phyloP scores from a whole-genome alignment of 2,797 vertebrate species.

The Sorex maritimensis region DNA sequence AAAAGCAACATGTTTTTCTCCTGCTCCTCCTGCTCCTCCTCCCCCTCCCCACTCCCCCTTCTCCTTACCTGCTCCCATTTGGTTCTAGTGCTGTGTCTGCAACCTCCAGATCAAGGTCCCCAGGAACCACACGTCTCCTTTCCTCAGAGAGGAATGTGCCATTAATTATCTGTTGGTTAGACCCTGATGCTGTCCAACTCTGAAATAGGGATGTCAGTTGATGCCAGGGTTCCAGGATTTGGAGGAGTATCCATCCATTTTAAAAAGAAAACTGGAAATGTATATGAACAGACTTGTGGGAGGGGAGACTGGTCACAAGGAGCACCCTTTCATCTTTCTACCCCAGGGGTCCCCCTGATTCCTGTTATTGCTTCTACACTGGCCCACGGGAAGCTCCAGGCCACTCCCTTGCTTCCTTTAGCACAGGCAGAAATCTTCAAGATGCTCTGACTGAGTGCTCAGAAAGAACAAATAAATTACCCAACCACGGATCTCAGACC shows the following conservation, averaged over 20 bases:
- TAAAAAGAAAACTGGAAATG: neutral
- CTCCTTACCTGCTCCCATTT: neutral
- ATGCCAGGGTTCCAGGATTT: no score
- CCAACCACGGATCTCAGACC: neutral
- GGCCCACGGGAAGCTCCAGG: neutral
- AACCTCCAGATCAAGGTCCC: neutral
- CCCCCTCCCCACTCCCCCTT: no score
- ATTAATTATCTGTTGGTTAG: accelerated
- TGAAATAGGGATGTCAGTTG: neutral
- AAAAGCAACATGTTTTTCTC: no score
- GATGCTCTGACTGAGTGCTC: neutral
- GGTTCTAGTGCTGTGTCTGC: neutral
- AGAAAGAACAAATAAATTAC: constrained; percentile 2
- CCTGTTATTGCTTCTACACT: no score
- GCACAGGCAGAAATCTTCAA: neutral
- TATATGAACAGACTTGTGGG: neutral
- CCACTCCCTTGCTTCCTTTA: neutral
- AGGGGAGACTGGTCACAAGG: neutral
- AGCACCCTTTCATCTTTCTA: neutral
- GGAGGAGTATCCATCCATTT: no score
- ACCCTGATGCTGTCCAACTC: neutral
- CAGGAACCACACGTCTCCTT: neutral
- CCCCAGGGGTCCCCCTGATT: neutral
- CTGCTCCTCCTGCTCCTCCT: no score
- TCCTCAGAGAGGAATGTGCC: neutral